phyloP scores from a whole-genome alignment of 2,888 invertebrate species.

The Magallana nippona region DNA sequence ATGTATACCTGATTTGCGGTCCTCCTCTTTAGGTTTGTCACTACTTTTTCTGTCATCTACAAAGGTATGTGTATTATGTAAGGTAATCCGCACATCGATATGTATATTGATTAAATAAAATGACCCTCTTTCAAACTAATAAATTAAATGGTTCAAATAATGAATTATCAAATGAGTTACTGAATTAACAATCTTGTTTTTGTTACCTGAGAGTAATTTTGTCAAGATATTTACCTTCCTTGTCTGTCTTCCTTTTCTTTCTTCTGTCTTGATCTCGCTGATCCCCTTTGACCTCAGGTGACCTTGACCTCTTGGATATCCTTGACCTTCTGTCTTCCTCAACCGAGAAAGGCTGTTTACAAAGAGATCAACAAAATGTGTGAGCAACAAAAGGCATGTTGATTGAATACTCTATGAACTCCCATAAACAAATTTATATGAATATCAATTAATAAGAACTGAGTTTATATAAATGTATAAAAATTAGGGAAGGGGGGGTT shows the following conservation, averaged over 20 bases:
- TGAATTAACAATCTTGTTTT: too few species aligned
- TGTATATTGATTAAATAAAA: too few species aligned
- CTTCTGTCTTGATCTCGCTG: slow-evolving; percentile 56
- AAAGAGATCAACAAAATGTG: too few species aligned
- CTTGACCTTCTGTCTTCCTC: slow-evolving; percentile 36
- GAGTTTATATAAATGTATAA: too few species aligned
- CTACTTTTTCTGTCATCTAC: slow-evolving; percentile 5
- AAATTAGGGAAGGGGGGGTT: too few species aligned
- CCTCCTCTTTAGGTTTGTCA: not conserved
- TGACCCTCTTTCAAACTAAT: too few species aligned
- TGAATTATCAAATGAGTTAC: too few species aligned
- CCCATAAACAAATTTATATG: too few species aligned
- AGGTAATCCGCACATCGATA: too few species aligned
- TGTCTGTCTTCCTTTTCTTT: slow-evolving; percentile 55
- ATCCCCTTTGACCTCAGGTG: slow-evolving; percentile 50
- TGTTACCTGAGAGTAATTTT: too few species aligned
- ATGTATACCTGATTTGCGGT: not conserved
- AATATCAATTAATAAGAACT: not conserved
- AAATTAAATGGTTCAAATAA: too few species aligned
- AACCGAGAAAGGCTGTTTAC: slow-evolving; percentile 31
- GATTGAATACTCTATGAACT: not conserved
- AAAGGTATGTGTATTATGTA: not conserved
- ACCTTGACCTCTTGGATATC: slow-evolving; percentile 54
- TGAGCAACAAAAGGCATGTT: not conserved
- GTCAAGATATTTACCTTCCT: not conserved